These are phyloP conservation scores for Xanthia togata DNA, from an alignment of 2,888 invertebrate genomes.

Conservation along the genomic window DNA sequence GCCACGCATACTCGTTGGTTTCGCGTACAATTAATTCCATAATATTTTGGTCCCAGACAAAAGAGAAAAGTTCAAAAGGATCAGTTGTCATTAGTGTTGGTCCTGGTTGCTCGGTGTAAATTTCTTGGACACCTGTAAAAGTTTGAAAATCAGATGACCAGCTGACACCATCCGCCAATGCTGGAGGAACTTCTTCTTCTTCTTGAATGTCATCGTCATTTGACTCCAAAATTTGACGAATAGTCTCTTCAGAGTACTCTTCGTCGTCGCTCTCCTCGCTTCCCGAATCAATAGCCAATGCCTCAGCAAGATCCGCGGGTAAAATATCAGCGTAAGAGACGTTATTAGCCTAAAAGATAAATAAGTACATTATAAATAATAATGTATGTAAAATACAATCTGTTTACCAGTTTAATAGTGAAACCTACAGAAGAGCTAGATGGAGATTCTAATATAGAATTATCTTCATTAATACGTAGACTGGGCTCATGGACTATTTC, in stretches of 20 bases:
- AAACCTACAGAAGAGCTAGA: constrained; percentile 13
- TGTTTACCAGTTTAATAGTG: constrained; percentile 1
- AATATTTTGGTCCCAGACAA: constrained; percentile 31
- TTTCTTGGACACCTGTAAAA: constrained; percentile 16
- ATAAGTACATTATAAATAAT: constrained; percentile 16
- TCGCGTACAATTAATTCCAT: constrained; percentile 31
- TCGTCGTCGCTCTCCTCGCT: constrained; percentile 17
- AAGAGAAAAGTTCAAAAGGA: constrained; percentile 39
- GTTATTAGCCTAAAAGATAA: constrained; percentile 21
- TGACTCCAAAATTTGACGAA: constrained; percentile 25
- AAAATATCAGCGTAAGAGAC: constrained; percentile 30
- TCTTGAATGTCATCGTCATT: constrained; percentile 26
- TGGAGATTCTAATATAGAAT: constrained; percentile 3
- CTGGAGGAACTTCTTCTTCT: constrained; percentile 15
- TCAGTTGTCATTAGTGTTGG: constrained; percentile 1
- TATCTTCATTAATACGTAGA: background rate
- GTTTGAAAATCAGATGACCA: constrained; percentile 16
- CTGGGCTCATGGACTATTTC: constrained; percentile 11
- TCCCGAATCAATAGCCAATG: constrained; percentile 22
- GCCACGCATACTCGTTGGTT: constrained; percentile 38
- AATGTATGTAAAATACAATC: constrained; percentile 14
- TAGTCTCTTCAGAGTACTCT: constrained; percentile 18
- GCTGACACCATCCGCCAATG: constrained; percentile 2
- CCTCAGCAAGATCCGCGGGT: constrained; percentile 18
- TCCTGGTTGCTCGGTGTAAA: constrained; percentile 15